These are phyloP conservation scores for Istiophorus platypterus DNA, from an alignment of 2,113 vertebrate species.

Conservation along the genomic window DNA sequence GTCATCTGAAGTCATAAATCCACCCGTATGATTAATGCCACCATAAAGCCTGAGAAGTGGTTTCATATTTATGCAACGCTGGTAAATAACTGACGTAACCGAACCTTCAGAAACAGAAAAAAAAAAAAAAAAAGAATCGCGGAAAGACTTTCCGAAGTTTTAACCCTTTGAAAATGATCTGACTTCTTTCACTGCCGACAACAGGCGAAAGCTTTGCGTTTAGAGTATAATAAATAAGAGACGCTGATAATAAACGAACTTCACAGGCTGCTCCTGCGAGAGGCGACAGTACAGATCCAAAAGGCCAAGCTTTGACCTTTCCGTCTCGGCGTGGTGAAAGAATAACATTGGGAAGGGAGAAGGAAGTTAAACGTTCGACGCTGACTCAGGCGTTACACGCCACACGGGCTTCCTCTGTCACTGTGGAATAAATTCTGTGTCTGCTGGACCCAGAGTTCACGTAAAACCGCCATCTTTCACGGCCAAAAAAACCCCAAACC, in stretches of 20 bases:
- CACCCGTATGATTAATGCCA: too few species aligned
- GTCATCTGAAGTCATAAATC: too few species aligned
- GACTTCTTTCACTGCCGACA: background rate
- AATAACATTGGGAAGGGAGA: constrained; percentile 13
- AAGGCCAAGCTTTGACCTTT: constrained; percentile 38
- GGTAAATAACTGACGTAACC: too few species aligned
- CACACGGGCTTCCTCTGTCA: background rate
- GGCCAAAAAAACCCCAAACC: too few species aligned
- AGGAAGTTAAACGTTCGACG: constrained; percentile 61
- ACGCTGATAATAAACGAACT: background rate
- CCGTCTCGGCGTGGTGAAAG: background rate
- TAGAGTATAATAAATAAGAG: background rate
- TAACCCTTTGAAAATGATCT: too few species aligned
- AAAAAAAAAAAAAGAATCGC: too few species aligned
- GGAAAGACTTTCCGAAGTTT: too few species aligned
- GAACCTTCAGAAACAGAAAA: too few species aligned
- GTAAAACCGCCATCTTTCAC: background rate
- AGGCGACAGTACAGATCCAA: background rate
- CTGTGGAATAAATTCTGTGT: background rate
- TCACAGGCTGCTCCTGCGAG: too few species aligned
- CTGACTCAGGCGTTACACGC: constrained; percentile 8
- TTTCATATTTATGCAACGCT: too few species aligned
- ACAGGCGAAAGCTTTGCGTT: too few species aligned
- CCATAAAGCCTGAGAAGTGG: too few species aligned
- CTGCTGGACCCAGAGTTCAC: background rate